Base-by-base conservation (phyloP, 2,113 vertebrate species). In the Picathartes gymnocephalus region DNA sequence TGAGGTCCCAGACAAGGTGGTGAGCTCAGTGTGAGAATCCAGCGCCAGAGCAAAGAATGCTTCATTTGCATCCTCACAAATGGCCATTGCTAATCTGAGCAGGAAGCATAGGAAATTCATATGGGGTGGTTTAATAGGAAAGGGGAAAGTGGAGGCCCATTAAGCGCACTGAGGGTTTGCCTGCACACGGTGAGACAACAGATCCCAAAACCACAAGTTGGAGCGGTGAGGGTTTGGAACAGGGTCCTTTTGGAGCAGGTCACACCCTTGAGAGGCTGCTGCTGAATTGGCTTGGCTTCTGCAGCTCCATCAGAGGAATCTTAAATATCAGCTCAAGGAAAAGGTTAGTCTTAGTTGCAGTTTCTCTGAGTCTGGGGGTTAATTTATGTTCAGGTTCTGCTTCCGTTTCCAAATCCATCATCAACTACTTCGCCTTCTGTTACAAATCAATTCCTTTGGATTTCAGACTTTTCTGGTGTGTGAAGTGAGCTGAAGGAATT, bases 11-110 rank as follows among this genome's bases (percentile, higher is more conserved):
- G 94, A 19, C 64, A 15, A 68, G 91, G 22, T 92, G 92, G 86
- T 82, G 92, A 96, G 92, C 66, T 91, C 23, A 48, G 66, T 90
- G 95, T 93, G 96, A 88, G 91, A 96, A 92, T 54, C 56, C 81
- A 65, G 80, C 2, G 37, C 66, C 28, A 18, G 64, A 20, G 83
- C 4, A 0, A 92, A 94, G 92, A 96, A 96, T 90, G 9, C 94
- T 90, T 96, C 88, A 96, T 97, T 97, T 96, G 96, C 96, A 95
- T 97, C 30, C 64, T 77, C 90, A 95, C 92, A 97, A 96, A 95
- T 68, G 56, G 47, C 93, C 76, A 2, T 21, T 70, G 94, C 94
- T 94, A 94, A 93, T 77, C 92, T 17, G 15, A 51, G 94, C 95
- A 96, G 94, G 94, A 94, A 84, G 80, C 92, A 24, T 0, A 51